Conservation (phyloP, 2,888 invertebrate genomes). For the Amphiduros pacificus region DNA sequence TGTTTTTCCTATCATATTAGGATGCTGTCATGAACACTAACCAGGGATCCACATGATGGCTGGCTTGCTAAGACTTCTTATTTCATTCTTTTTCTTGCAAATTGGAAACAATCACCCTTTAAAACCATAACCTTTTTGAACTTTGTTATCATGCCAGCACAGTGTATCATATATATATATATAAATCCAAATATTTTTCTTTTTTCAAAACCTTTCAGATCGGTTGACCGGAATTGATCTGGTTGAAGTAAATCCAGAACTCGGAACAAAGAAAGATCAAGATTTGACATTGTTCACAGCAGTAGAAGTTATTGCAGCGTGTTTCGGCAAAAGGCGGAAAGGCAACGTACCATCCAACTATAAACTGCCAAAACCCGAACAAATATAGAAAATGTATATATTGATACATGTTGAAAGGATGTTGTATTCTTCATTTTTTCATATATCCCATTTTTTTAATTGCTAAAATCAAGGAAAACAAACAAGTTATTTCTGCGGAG, state of each 20-base stretch:
- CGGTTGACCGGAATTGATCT: slow-evolving; percentile 77
- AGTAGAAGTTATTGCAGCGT: slow-evolving; percentile 74
- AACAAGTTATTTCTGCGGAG: no score
- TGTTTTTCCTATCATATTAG: no score
- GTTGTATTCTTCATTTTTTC: no score
- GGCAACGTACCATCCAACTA: not conserved
- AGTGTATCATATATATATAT: not conserved
- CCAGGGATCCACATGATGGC: no score
- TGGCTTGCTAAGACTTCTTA: no score
- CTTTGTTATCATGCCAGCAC: not conserved
- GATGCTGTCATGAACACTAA: no score
- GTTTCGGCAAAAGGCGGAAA: slow-evolving; percentile 58
- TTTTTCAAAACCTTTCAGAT: slow-evolving; percentile 17
- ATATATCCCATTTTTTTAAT: no score
- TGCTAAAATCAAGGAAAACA: no score
- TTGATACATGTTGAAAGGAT: no score
- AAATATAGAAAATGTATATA: no score
- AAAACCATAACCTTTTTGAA: not conserved
- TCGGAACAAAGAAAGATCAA: slow-evolving; percentile 73
- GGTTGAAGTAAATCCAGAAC: slow-evolving; percentile 86
- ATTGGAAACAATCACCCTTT: not conserved
- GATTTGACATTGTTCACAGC: slow-evolving; percentile 76
- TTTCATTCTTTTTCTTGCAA: no score
- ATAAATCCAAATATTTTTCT: not conserved
- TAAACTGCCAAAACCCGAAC: not conserved